Conservation (phyloP, 2,797 vertebrate species). For the Notolabrus celidotus region DNA sequence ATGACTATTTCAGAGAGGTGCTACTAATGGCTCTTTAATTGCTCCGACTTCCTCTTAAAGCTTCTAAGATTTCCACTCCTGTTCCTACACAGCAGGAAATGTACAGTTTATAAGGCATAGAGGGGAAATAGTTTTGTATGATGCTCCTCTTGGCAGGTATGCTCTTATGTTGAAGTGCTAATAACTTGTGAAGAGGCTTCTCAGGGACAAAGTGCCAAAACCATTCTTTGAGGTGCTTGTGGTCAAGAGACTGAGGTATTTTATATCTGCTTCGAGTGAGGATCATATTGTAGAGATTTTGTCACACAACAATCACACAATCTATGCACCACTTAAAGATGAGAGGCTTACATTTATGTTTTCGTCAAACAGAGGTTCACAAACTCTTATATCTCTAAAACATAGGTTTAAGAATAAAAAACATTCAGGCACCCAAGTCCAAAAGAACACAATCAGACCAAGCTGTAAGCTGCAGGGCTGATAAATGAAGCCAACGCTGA, state of each 20-base stretch:
- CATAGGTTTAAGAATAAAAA: conserved; percentile 10
- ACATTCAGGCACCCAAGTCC: background rate
- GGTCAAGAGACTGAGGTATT: conserved; percentile 27
- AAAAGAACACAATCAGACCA: background rate
- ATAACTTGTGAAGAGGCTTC: conserved; percentile 47
- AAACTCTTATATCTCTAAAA: conserved; percentile 16
- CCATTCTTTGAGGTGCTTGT: conserved; percentile 26
- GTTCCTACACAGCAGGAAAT: conserved; percentile 42
- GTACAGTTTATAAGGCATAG: conserved; percentile 34
- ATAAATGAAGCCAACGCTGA: background rate
- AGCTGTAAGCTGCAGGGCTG: background rate
- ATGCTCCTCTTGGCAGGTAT: conserved; percentile 19
- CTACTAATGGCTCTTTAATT: conserved; percentile 85
- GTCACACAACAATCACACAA: background rate
- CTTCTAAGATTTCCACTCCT: conserved; percentile 53
- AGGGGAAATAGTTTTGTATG: conserved; percentile 16
- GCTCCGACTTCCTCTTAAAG: conserved; percentile 74
- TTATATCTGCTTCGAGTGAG: conserved; percentile 15
- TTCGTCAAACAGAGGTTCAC: background rate
- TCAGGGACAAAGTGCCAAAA: conserved; percentile 16
- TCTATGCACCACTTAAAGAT: conserved; percentile 1
- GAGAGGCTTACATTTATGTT: background rate
- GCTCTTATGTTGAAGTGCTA: conserved; percentile 36
- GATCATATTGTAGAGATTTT: conserved; percentile 1
- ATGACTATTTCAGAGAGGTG: conserved; percentile 81